These are phyloP conservation scores for Notiomystis cincta DNA, from an alignment of 2,113 vertebrate genomes.

Conservation along the genomic window DNA sequence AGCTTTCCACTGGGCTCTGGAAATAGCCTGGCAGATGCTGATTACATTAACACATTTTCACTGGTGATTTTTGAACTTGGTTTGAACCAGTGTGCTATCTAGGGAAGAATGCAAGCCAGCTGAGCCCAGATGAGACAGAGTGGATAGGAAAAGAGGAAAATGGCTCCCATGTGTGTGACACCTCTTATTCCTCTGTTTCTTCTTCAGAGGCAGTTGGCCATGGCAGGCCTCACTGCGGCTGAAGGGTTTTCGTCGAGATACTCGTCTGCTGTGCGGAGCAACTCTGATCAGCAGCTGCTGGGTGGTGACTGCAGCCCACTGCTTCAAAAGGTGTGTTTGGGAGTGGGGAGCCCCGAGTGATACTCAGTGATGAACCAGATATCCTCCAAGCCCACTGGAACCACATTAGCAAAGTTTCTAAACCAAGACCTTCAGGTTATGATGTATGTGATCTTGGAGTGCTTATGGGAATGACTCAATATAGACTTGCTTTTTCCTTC, in stretches of 20 bases:
- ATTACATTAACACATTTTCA: background rate
- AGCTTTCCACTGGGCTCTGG: background rate
- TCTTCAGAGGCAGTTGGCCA: conserved; percentile 82
- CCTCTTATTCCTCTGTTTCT: background rate
- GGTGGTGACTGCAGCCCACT: conserved; percentile 87
- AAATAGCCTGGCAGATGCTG: background rate
- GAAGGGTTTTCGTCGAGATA: conserved; percentile 71
- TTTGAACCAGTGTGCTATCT: background rate
- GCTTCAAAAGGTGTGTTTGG: conserved; percentile 81
- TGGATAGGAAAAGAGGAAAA: background rate
- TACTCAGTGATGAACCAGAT: background rate
- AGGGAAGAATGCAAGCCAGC: background rate
- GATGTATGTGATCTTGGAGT: background rate
- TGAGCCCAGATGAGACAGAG: background rate
- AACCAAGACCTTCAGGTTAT: background rate
- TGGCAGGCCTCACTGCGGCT: conserved; percentile 88
- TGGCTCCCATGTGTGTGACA: background rate
- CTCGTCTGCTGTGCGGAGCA: conserved; percentile 82
- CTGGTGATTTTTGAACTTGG: background rate
- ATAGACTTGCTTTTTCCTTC: background rate
- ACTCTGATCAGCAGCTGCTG: conserved; percentile 88
- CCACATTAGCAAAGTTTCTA: background rate
- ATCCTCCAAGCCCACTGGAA: background rate
- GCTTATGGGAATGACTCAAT: background rate
- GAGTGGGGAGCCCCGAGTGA: fast-evolving